Evolutionary conservation across 2,888 invertebrate species (phyloP).

Genomic region (Achlya flavicornis): DNA sequence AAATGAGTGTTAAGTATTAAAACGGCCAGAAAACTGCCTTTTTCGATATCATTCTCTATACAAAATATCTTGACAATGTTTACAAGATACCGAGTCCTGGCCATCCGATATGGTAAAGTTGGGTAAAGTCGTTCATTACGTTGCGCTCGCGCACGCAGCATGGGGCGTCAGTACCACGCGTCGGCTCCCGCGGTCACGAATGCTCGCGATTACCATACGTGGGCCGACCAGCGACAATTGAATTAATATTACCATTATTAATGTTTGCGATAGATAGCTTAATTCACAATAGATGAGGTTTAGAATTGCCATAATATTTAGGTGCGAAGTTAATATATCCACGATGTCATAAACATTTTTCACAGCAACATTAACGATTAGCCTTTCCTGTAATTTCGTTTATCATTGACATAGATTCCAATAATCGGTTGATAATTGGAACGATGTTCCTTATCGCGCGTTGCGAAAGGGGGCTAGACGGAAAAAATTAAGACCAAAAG

Average conservation of each 20-base stretch:
- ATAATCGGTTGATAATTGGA: background rate
- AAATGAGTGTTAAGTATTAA: too few relatives aligned
- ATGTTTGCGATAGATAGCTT: background rate
- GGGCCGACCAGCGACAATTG: constrained; percentile 57
- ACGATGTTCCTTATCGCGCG: too few relatives aligned
- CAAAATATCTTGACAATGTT: background rate
- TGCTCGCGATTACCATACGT: constrained; percentile 61
- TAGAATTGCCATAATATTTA: background rate
- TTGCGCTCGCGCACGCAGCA: constrained; percentile 44
- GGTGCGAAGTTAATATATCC: background rate
- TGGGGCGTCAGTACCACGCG: constrained; percentile 33
- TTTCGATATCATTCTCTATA: background rate
- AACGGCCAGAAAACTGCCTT: background rate
- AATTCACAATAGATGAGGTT: background rate
- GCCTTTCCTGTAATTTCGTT: constrained; percentile 1
- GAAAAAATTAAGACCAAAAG: too few relatives aligned
- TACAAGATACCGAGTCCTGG: background rate
- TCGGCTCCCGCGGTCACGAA: constrained; percentile 50
- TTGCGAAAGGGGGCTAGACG: too few relatives aligned
- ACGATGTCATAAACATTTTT: background rate
- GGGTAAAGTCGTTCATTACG: constrained; percentile 22
- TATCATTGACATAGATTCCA: constrained; percentile 4
- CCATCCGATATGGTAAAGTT: background rate
- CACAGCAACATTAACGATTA: background rate
- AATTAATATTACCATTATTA: constrained; percentile 46